phyloP scores from a whole-genome alignment of 1,140 invertebrate genomes.

The Ceratosolen solmsi region DNA sequence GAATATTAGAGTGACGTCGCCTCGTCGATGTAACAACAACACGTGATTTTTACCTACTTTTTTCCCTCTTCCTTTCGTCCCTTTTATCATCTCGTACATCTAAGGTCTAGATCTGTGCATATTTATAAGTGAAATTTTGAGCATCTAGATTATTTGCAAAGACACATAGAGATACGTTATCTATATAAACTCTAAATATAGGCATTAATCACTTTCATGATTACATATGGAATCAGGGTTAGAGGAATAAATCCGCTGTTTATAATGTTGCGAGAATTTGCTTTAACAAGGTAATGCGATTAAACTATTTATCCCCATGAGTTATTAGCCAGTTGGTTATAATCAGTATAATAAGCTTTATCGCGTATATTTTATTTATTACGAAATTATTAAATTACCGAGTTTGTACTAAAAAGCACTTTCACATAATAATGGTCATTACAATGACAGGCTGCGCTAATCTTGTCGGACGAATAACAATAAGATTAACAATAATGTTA shows the following conservation, averaged over 20 bases:
- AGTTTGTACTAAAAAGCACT: background rate
- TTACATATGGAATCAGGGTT: background rate
- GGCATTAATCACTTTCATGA: background rate
- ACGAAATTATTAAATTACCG: background rate
- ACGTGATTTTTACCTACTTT: too few species aligned
- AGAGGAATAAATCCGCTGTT: slow-evolving; percentile 16
- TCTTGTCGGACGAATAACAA: background rate
- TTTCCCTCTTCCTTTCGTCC: too few species aligned
- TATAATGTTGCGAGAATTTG: slow-evolving; percentile 31
- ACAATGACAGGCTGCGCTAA: background rate
- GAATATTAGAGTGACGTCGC: too few species aligned
- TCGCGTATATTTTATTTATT: background rate
- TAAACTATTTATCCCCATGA: slow-evolving; percentile 25
- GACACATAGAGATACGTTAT: too few species aligned
- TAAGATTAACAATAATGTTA: too few species aligned
- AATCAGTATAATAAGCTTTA: background rate
- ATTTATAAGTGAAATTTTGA: too few species aligned
- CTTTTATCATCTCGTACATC: too few species aligned
- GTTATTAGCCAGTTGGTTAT: background rate
- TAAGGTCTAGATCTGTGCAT: too few species aligned
- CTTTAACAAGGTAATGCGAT: slow-evolving; percentile 32
- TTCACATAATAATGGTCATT: background rate
- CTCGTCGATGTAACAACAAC: too few species aligned
- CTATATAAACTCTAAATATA: too few species aligned
- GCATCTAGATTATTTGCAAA: too few species aligned